Evolutionary conservation across 2,797 vertebrate species (phyloP), one percentile per base, ranked within the genome.

Genomic region (Ambastaia sidthimunki): DNA sequence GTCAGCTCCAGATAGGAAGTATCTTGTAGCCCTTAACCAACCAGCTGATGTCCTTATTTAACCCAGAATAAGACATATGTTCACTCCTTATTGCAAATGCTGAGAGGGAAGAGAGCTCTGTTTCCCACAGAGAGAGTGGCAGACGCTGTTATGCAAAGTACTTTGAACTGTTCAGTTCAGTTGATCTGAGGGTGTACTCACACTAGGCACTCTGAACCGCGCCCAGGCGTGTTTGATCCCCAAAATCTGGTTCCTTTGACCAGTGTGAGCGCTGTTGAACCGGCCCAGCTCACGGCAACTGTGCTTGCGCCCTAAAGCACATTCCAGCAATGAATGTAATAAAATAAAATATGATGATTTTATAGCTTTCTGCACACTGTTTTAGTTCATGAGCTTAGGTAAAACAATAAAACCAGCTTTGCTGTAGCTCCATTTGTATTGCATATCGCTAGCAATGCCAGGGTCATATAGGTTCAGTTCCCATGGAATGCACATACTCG

Each of bases 21-120:
- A 23, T 66, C 52, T 67, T 47, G 15, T 13, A 7, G 28, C 57
- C 44, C 81, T n/a, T 65, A 31, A 69, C 63, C 31, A 28, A 15
- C 28, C 60, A 11, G 19, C 19, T 83, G 78, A 76, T 76, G 25
- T 78, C 62, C 74, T 67, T 37, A 71, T 82, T 78, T 12, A 71
- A 19, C 10, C 23, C 23, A 50, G 74, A 67, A 75, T 44, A 68
- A 55, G 71, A 76, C 82, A 70, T 74, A 63, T 69, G 60, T 84
- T 74, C 65, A 75, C 47, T 47, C 50, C 77, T 71, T 28, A 28
- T 47, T 74, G 82, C 63, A 10, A 4, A 25, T 71, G 23, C 50
- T 54, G 50, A 28, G 68, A 60, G 66, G 65, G 28, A 69, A 77
- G 54, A 60, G 52, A 7, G 11, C 52, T 71, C 6, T 15, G 25